Base-by-base conservation (phyloP, 1,140 invertebrate genomes). In the Paraescarpia echinospica region DNA sequence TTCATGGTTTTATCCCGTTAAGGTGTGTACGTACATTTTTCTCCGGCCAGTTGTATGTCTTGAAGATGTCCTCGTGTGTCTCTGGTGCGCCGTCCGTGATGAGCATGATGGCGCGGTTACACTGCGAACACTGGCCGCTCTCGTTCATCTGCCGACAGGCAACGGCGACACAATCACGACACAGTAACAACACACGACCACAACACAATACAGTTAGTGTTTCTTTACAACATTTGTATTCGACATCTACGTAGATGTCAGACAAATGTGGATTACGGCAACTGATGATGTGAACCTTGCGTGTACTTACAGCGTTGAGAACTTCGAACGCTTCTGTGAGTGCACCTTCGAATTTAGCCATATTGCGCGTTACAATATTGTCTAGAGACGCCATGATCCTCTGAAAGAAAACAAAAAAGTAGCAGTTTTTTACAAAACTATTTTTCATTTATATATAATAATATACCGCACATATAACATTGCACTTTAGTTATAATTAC, bases 91-190 rank as follows among this genome's bases (percentile, higher is more conserved):
- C 99, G 96, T 99, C 99, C 18, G 99, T 99, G 93, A 99, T 98
- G 91, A 99, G 96, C 99, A 99, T 99, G 94, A 99, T 99, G 18
- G 99, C 99, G 96, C 99, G 98, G 96, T 99, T 99, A 95, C 99
- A 99, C 22, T 99, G 98, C 93, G 97, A 97, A 12, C 98, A 98
- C 94, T 97, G 97, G 1, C 97, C 92, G 35, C 93, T 93, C 35
- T 93, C 92, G 90, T 95, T 95, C 34, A 93, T 94, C 90, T 90
- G 90, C 8, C 18, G 90, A 34, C 59, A 77, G 14, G 22, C 59
- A 27, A 77, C 59, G 59, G 22, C 27, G 18, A 77, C 59, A 77
- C 22, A 18, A 77, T 27, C 59, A 77, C 27, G 8, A 77, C 41
- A 41, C 41, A 41, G 41, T 6, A 4, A 41, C 41, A 41, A 41